Evolutionary conservation across 2,113 vertebrate genomes (phyloP).

Genomic region (Micronycteris hirsuta): DNA sequence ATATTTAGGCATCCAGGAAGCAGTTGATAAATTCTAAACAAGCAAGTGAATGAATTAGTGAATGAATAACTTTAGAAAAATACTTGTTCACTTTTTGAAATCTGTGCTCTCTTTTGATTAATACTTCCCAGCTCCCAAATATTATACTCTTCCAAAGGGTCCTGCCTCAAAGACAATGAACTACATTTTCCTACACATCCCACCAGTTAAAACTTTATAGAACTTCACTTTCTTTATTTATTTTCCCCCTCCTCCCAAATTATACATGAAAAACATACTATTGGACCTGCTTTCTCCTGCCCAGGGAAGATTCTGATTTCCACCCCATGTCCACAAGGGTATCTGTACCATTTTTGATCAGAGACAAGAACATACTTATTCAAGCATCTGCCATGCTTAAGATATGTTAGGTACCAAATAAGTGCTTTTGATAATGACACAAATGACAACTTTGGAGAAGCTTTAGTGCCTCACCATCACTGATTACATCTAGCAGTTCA

Average conservation of each 20-base stretch:
- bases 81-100: neutral
- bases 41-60: neutral
- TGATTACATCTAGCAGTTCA: neutral
- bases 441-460: neutral
- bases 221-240: neutral
- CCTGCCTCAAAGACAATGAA: neutral
- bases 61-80: neutral
- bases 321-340: neutral
- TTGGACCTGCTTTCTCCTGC: neutral
- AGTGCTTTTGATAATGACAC: slow-evolving; percentile 2
- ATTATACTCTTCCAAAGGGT: neutral
- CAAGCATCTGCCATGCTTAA: neutral
- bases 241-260: neutral
- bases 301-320: neutral
- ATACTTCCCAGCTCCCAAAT: neutral
- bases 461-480: neutral
- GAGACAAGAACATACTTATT: neutral
- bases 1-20: neutral
- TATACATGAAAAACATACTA: neutral
- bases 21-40: neutral
- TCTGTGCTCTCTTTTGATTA: neutral
- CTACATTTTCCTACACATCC: neutral
- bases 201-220: neutral
- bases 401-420: neutral
- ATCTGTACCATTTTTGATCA: neutral